Evolutionary conservation across 1,140 invertebrate species (phyloP), one percentile per base, ranked within the genome.

Genomic region (silkworm (Bombyx mori)): DNA sequence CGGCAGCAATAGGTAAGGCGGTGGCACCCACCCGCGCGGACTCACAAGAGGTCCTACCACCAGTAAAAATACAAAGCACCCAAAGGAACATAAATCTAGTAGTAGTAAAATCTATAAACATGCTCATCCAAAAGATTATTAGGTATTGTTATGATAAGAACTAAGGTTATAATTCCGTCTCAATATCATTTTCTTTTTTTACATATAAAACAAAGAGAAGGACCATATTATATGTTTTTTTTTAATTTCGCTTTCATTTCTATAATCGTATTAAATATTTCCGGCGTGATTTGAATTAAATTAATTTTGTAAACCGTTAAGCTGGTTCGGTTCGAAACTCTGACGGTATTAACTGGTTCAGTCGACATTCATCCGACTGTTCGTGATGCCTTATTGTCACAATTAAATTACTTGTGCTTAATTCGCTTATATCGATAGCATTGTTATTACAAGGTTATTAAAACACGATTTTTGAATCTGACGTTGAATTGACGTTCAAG

Each of bases 341-440:
- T 35, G 26, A 35, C 26, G 26, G 26, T 5, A 12, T 49, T 49
- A 22, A 49, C 48, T 49, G 48, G 8, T 42, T 52, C 69, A 69
- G 67, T n/a, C 64, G 79, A 82, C 75, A 54, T 65, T 73, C 73
- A 70, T 61, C 66, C 54, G 77, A 73, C 79, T 73, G 60, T 54
- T 35, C 58, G 63, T 59, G 62, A 54, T 63, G 66, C 66, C 56
- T 45, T 64, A 68, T 72, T 69, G 60, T 79, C 61, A 53, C 58
- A 64, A 80, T 80, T 77, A 77, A 77, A 77, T 77, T 75, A 73
- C 72, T 71, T 69, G 75, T 60, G 66, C 56, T 63, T 73, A 71
- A 79, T 71, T 58, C 62, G 59, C 65, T 79, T 79, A 79, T 71
- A 71, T 72, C 70, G 77, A 82, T 79, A 73, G 55, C n/a, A 35